phyloP scores from a whole-genome alignment of 2,113 vertebrate species.

The Vireo altiloquus region DNA sequence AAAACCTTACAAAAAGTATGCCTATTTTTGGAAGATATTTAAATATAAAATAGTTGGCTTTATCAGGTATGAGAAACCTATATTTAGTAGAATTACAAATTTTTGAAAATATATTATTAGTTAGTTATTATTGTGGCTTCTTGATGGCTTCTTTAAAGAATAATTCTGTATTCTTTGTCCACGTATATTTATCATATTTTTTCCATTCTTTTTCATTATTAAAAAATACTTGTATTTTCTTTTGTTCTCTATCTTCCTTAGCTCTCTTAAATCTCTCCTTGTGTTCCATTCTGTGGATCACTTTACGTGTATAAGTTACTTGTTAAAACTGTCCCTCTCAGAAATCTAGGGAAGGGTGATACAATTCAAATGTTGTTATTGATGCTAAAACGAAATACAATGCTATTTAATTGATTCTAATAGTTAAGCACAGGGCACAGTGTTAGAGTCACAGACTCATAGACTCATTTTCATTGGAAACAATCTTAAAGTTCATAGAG shows the following conservation, averaged over 20 bases:
- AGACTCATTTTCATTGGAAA: not conserved
- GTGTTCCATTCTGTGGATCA: not conserved
- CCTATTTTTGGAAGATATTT: not conserved
- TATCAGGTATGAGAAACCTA: not conserved
- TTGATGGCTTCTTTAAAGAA: not conserved
- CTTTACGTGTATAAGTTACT: not conserved
- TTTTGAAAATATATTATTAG: not conserved
- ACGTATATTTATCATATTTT: not conserved
- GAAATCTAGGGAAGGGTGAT: not conserved
- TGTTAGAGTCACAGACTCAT: not conserved
- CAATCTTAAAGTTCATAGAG: not conserved
- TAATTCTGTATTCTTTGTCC: not conserved
- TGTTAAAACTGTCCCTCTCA: not conserved
- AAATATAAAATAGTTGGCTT: not conserved
- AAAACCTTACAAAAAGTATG: not conserved
- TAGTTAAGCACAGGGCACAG: not conserved
- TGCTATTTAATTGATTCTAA: not conserved
- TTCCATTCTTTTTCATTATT: not conserved
- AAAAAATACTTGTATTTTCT: not conserved
- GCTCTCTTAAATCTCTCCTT: not conserved
- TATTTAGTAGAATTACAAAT: not conserved
- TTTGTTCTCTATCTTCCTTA: not conserved
- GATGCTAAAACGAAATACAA: not conserved
- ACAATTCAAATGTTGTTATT: not conserved
- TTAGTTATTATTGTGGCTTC: not conserved